Base-by-base conservation (phyloP, 2,888 invertebrate species). In the Drosophila mulleri region DNA sequence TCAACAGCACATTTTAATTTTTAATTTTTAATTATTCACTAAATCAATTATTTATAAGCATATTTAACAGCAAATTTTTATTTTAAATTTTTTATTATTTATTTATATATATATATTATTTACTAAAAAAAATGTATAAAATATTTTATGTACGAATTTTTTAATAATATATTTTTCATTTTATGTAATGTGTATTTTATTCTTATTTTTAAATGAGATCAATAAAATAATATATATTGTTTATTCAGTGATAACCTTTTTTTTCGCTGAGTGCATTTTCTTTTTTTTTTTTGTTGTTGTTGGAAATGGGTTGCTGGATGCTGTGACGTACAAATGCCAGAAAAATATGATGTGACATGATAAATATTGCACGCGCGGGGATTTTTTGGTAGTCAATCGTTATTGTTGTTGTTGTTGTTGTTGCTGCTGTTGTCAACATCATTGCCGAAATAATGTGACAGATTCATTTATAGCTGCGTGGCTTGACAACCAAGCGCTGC, bases 271-370 rank as follows among this genome's bases (percentile, higher is more conserved):
- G 32, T 44, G 32, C 35, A 62, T n/a, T 39, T 72, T 50, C 61
- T 59, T 47, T 59, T 56, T 23, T 26, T 26, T 26, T 26, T 26
- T n/a, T n/a, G n/a, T n/a, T n/a, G n/a, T n/a, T 26, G 32, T 39
- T 18, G 8, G 12, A 20, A 42, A 32, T 56, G 47, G 52, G 59
- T 26, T 44, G 4, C n/a, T 23, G 52, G 50, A 61, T 70, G 78
- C 68, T 87, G 78, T 84, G 85, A 83, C 86, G 84, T 89, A 90
- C 89, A 89, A 91, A 90, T 91, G 90, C 89, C 91, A 91, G 83
- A 89, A 91, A 91, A 91, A 89, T 90, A 90, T 90, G 87, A 90
- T 84, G 82, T 84, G 84, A 90, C 82, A 90, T 90, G 87, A 87
- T 89, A 87, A 87, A 89, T 87, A 87, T 89, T 87, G 88, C 83